These are phyloP conservation scores for Hemithea aestivaria DNA, from an alignment of 2,888 invertebrate genomes.

Conservation along the genomic window DNA sequence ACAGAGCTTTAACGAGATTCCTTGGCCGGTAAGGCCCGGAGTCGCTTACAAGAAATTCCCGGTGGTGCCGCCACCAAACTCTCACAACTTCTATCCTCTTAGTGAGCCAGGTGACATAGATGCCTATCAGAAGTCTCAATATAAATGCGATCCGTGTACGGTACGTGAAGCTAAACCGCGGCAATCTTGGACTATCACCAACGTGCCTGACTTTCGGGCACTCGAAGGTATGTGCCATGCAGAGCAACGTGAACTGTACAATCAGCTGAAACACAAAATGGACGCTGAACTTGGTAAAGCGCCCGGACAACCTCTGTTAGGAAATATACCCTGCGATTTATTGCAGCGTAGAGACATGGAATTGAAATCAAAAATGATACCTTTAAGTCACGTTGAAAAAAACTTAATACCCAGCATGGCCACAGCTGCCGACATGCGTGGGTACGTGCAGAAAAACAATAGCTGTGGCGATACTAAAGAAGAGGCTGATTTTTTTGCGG, in stretches of 20 bases:
- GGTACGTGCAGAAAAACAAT: conserved; percentile 67
- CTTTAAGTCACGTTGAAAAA: conserved; percentile 71
- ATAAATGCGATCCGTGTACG: conserved; percentile 65
- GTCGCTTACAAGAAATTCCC: conserved; percentile 66
- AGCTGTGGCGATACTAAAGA: conserved; percentile 74
- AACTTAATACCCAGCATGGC: conserved; percentile 70
- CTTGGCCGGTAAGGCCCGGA: conserved; percentile 63
- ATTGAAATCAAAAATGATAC: conserved; percentile 73
- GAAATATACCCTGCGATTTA: conserved; percentile 58
- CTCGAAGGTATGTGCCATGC: conserved; percentile 66
- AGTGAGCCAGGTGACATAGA: conserved; percentile 64
- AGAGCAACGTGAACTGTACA: conserved; percentile 66
- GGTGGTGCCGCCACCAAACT: conserved; percentile 55
- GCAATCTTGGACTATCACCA: conserved; percentile 75
- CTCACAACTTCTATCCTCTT: conserved; percentile 62
- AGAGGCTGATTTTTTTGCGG: conserved; percentile 76
- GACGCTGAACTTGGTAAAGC: conserved; percentile 70
- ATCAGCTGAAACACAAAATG: conserved; percentile 69
- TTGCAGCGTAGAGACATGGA: conserved; percentile 69
- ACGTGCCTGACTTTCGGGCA: conserved; percentile 63
- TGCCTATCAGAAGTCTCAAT: conserved; percentile 56
- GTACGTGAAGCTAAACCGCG: conserved; percentile 67
- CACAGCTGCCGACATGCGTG: conserved; percentile 57
- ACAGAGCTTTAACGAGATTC: conserved; percentile 59
- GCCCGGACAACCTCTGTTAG: conserved; percentile 58